Evolutionary conservation across 2,113 vertebrate genomes (phyloP), one percentile per base, ranked within the genome.

Genomic region (Thymallus thymallus): DNA sequence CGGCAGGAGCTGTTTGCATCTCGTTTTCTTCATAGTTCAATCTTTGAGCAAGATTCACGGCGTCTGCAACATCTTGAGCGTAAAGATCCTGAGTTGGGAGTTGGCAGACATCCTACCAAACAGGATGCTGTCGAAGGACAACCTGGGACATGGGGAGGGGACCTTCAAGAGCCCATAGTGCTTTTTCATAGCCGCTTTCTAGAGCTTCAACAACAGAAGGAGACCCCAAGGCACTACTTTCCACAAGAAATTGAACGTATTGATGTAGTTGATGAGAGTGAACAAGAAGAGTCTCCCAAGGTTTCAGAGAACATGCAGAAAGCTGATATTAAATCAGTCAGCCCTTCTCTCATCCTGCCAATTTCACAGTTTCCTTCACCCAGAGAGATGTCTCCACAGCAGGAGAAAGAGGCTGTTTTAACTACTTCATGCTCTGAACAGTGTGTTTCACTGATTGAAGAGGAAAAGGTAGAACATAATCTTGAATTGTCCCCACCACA

Each of bases 1-100:
- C 93, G 95, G 10, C 96, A 96, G 76, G 95, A 98, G 63, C 87
- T 99, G 55, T 99, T 99, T 58, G 97, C 97, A 0, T 99, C 98
- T 68, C 95, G 98, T 0, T 99, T 99, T 84, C 89, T 99, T 69
- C 97, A 98, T 79, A 99, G 98, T 78, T 99, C 97, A 3, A 99
- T 99, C 80, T 99, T 99, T 88, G 98, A 99, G 63, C 97, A 99
- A 80, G 98, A 99, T 77, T 98, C 98, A 0, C 95, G 94, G 41
- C 95, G 98, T 73, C 80, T 99, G 77, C 95, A 98, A 83, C 97
- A 96, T 80, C 93, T 99, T 56, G 97, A 97, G 79, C 94, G 92
- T 62, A 98, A 96, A 88, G 96, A 96, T 0, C 79, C 92, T 0
- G 95, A 97, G 86, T 85, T 93, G 72, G 83, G 90, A 74, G 82